Evolutionary conservation across 1,140 invertebrate species (phyloP).

Genomic region (Frieseomelitta varia): DNA sequence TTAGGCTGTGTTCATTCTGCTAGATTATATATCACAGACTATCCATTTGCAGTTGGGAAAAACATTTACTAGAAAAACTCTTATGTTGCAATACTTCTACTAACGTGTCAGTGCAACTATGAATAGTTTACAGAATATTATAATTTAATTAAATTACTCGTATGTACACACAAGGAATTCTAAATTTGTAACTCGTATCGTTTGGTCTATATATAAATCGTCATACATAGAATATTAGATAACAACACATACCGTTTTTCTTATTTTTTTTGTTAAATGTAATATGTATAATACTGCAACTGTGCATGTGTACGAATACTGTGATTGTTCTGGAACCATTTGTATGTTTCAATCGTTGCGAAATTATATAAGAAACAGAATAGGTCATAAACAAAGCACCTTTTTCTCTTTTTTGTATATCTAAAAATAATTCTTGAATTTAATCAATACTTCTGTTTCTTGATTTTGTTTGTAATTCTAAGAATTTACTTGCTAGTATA

Average conservation of each 20-base stretch:
- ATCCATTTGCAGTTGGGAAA: conserved; percentile 55
- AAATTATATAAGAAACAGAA: not conserved
- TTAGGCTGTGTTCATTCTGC: conserved; percentile 47
- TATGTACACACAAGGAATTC: conserved; percentile 49
- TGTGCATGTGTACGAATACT: conserved; percentile 35
- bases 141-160: conserved; percentile 22
- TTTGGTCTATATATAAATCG: conserved; percentile 28
- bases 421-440: conserved; percentile 34
- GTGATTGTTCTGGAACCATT: conserved; percentile 8
- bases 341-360: not conserved
- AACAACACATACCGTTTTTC: conserved; percentile 6
- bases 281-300: conserved; percentile 37
- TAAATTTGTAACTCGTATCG: conserved; percentile 12
- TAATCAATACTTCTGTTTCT: not conserved
- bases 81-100: conserved; percentile 34
- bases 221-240: conserved; percentile 20
- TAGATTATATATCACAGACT: conserved; percentile 65
- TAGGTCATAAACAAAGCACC: not conserved
- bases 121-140: conserved; percentile 29
- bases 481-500: not conserved
- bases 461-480: not conserved
- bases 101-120: conserved; percentile 44
- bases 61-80: conserved; percentile 57
- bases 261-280: not conserved
- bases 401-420: conserved; percentile 8